Percentiles rank a stretch among this genome's conserved stretches.
These are phyloP conservation scores for Latrodectus hesperus DNA, from an alignment of 2,888 invertebrate species.

Conservation along the genomic window DNA sequence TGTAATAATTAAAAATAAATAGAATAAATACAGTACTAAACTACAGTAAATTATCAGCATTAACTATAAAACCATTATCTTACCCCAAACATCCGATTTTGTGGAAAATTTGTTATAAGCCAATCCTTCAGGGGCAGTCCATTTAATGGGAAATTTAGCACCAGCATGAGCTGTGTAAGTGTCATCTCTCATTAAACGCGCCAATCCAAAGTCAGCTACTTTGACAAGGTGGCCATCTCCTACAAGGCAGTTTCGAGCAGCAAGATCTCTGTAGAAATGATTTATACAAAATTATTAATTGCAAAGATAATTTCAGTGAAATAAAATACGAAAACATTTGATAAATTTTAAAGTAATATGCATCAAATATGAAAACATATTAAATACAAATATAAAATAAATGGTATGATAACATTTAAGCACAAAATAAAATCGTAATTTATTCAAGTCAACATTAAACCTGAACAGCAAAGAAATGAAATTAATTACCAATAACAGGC, in stretches of 20 bases:
- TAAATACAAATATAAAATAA: no score
- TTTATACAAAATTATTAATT: no score
- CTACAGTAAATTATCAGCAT: no score
- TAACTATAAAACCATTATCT: constrained; percentile 40
- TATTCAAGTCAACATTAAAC: no score
- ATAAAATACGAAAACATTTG: no score
- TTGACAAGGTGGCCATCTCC: constrained; percentile 98
- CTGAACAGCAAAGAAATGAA: no score
- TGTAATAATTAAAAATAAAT: neutral
- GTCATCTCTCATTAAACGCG: constrained; percentile 95
- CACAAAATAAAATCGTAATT: no score
- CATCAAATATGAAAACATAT: no score
- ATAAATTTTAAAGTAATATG: no score
- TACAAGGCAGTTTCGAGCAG: constrained; percentile 98
- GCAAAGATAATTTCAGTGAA: no score
- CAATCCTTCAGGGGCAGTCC: constrained; percentile 99
- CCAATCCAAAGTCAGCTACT: constrained; percentile 99
- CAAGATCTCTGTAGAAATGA: constrained; percentile 85
- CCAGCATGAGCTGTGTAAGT: constrained; percentile 99
- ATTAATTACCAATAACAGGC: no score
- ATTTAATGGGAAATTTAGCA: constrained; percentile 99
- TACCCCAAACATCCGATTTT: constrained; percentile 80
- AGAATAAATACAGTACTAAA: neutral
- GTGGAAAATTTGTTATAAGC: constrained; percentile 99
- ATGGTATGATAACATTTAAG: no score